Evolutionary conservation across 2,888 invertebrate species (phyloP).

Genomic region (Hesperia comma): DNA sequence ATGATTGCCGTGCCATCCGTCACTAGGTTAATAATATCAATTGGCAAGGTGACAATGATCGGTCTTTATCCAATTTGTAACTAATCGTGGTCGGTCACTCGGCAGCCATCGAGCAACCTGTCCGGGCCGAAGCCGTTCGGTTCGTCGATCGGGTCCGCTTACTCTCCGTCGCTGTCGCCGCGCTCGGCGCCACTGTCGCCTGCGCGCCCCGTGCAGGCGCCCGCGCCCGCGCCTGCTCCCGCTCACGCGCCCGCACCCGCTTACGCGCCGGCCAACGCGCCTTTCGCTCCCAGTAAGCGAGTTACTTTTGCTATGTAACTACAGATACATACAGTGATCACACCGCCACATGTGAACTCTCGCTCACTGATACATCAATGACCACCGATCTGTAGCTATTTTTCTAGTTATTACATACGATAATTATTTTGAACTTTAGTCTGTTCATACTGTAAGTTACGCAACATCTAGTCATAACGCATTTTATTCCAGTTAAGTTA

Average conservation of each 20-base stretch:
- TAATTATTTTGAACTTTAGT: neutral
- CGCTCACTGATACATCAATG: constrained; percentile 6
- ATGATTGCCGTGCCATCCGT: neutral
- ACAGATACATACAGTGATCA: constrained; percentile 3
- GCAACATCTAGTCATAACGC: neutral
- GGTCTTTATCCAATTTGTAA: neutral
- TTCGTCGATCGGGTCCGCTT: constrained; percentile 83
- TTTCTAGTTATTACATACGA: neutral
- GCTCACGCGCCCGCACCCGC: constrained; percentile 48
- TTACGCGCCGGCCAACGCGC: constrained; percentile 50
- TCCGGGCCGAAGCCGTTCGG: constrained; percentile 86
- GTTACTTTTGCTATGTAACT: constrained; percentile 78
- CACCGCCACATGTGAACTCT: neutral
- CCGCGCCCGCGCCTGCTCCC: constrained; percentile 53
- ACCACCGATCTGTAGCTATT: neutral
- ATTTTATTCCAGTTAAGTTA: neutral
- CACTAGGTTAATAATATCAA: constrained; percentile 20
- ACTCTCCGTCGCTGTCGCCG: constrained; percentile 77
- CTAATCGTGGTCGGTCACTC: constrained; percentile 6
- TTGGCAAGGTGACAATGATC: constrained; percentile 23
- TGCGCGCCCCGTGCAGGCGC: constrained; percentile 64
- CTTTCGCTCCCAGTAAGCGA: constrained; percentile 80
- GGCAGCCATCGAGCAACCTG: constrained; percentile 78
- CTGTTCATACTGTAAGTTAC: neutral
- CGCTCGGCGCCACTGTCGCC: constrained; percentile 80